A percentile compares a stretch with the other conserved stretches of the same genome.
These are phyloP conservation scores for Drosophila fuyamai DNA, from an alignment of 1,140 invertebrate species.

Conservation along the genomic window DNA sequence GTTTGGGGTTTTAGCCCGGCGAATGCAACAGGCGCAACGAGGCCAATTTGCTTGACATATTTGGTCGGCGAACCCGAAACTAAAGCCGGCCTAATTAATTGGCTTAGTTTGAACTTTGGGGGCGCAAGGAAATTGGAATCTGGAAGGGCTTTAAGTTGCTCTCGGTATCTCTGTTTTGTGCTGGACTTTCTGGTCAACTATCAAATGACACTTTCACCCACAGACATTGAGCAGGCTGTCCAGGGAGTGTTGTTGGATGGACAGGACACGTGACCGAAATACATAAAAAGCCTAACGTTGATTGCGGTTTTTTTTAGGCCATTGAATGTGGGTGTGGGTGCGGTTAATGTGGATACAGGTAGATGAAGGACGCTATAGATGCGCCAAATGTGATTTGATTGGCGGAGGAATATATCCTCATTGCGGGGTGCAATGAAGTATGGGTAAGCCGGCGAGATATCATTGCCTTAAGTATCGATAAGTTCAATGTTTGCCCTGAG, in stretches of 20 bases:
- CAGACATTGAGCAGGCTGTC: constrained; percentile 16
- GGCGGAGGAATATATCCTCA: constrained; percentile 2
- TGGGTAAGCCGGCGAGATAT: constrained; percentile 6
- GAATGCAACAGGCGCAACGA: constrained; percentile 76
- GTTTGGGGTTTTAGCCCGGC: constrained; percentile 22
- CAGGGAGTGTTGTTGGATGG: constrained; percentile 9
- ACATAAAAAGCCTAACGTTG: constrained; percentile 68
- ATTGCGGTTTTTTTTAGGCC: constrained; percentile 67
- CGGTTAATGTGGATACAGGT: constrained; percentile 14
- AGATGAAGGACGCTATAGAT: constrained; percentile 1
- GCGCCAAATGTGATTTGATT: constrained; percentile 23
- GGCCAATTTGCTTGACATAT: constrained; percentile 69
- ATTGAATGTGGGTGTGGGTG: constrained; percentile 6
- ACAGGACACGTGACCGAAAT: constrained; percentile 68
- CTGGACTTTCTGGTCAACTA: constrained; percentile 46
- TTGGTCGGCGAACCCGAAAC: constrained; percentile 51
- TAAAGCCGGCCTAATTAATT: constrained; percentile 72
- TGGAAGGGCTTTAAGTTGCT: constrained; percentile 52
- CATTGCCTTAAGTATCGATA: constrained; percentile 14
- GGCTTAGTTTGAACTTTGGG: constrained; percentile 71
- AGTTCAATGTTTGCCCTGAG: constrained; percentile 3
- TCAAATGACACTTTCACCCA: constrained; percentile 67
- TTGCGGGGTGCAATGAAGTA: constrained; percentile 2
- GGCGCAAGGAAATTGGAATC: constrained; percentile 32
- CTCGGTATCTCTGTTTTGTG: constrained; percentile 4